Base-by-base conservation (phyloP, 2,113 vertebrate genomes). In the Pseudorectes ferrugineus region DNA sequence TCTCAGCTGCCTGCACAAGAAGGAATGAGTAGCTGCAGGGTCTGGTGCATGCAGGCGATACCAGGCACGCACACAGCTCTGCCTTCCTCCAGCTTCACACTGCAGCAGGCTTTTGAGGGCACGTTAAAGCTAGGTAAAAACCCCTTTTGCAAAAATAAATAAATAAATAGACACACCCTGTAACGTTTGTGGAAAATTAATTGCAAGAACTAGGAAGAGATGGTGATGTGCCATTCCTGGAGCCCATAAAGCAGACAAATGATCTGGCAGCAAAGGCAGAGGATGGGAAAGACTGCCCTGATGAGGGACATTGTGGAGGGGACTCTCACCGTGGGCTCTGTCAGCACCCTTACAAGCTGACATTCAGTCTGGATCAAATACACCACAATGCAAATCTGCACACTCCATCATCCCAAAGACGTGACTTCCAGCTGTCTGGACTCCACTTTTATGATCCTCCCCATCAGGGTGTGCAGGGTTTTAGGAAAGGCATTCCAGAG, bases 1-100 rank as follows among this genome's bases (percentile, higher is more conserved):
- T 88, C 80, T 80, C 87, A 46, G 89, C 89, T 94, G 95, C 91
- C 93, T 68, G 33, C 13, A 22, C 12, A 16, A 57, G 81, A 12
- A 87, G 78, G 94, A 95, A 95, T 91, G 80, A 51, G 83, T 93
- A 94, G 95, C 95, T 95, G 92, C 80, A 89, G 96, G 96, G 77
- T 40, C 75, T 33, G 42, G 68, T 5, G 43, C 7, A 2, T 14
- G 76, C 80, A 72, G 49, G 81, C 6, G 0, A 66, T 45, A 29
- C 4, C 76, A 81, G 77, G 70, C 92, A 71, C 0, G 17, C 58
- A 61, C 12, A 6, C 63, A 71, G 68, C 52, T 72, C 72, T 93
- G 75, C 76, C 54, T 59, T 55, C 58, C 84, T 59, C 59, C 74
- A 70, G 66, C 78, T 65, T 61, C 61, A 38, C 11, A 25, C 31